These are phyloP conservation scores for Echinops telfairi DNA, from an alignment of 2,113 vertebrate genomes.

Conservation along the genomic window DNA sequence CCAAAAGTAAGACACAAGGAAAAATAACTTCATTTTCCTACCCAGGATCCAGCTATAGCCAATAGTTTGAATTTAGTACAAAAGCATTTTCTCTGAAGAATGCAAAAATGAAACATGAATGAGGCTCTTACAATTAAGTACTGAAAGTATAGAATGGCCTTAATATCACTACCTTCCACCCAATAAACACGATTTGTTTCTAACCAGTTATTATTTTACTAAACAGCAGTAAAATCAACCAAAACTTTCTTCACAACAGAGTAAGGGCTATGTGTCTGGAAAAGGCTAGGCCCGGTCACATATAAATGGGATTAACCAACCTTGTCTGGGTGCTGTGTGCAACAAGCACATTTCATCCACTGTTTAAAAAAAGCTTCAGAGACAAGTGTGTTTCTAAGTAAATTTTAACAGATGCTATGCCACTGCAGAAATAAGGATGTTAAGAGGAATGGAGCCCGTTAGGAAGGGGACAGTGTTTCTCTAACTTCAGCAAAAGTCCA, in stretches of 20 bases:
- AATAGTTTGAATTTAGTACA: conserved; percentile 72
- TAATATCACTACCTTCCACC: conserved; percentile 75
- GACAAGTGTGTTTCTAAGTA: conserved; percentile 64
- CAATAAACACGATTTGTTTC: conserved; percentile 76
- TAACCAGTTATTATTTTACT: conserved; percentile 71
- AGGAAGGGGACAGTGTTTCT: conserved; percentile 69
- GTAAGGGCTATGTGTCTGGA: conserved; percentile 48
- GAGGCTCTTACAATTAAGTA: conserved; percentile 48
- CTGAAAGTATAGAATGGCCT: conserved; percentile 44
- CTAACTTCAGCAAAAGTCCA: conserved; percentile 84
- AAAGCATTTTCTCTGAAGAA: conserved; percentile 59
- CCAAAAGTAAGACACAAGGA: conserved; percentile 57
- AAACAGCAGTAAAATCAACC: conserved; percentile 73
- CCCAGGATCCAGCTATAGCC: background rate
- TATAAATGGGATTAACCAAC: background rate
- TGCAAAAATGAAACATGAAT: conserved; percentile 60
- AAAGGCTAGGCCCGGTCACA: conserved; percentile 55
- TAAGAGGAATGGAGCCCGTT: conserved; percentile 80
- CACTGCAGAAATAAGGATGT: conserved; percentile 76
- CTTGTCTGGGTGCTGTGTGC: conserved; percentile 36
- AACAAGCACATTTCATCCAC: conserved; percentile 62
- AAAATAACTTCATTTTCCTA: background rate
- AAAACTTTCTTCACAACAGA: conserved; percentile 57
- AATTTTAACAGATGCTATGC: conserved; percentile 67
- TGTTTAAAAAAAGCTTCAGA: conserved; percentile 54